A percentile compares a stretch with the other conserved stretches of the same genome.
These are phyloP conservation scores for Acrobasis repandana DNA, from an alignment of 2,888 invertebrate genomes.

Conservation along the genomic window DNA sequence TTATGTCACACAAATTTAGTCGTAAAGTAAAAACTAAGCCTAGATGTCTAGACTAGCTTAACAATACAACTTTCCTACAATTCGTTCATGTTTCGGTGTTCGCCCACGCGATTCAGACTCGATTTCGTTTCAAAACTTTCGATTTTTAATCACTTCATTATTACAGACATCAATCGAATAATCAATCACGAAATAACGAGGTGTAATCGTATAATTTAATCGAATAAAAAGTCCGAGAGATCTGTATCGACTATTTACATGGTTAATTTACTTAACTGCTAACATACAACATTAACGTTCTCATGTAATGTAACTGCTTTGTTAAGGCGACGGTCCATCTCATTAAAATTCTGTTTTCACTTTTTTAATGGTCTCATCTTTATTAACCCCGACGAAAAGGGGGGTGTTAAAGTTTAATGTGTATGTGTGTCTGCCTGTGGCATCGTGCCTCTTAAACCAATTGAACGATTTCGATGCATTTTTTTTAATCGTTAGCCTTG, in stretches of 20 bases:
- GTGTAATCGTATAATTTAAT: constrained; percentile 29
- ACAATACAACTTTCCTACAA: too few relatives aligned
- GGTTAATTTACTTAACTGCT: constrained; percentile 60
- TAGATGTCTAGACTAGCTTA: too few relatives aligned
- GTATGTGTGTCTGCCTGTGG: too few relatives aligned
- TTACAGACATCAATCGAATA: constrained; percentile 23
- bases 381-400: too few relatives aligned
- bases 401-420: too few relatives aligned
- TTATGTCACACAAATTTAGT: too few relatives aligned
- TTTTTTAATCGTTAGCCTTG: too few relatives aligned
- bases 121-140: constrained; percentile 27
- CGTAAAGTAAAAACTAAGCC: too few relatives aligned
- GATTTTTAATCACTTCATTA: constrained; percentile 36
- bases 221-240: constrained; percentile 32
- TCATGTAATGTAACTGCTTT: constrained; percentile 46
- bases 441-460: too few relatives aligned
- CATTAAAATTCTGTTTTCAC: constrained; percentile 21
- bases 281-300: constrained; percentile 52
- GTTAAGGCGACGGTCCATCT: constrained; percentile 50
- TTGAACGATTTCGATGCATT: too few relatives aligned
- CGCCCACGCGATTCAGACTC: background rate
- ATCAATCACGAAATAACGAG: constrained; percentile 28
- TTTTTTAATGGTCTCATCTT: background rate
- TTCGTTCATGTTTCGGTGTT: too few relatives aligned
- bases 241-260: constrained; percentile 49